Conservation (phyloP, 2,113 vertebrate species). For the Climacteris rufus region DNA sequence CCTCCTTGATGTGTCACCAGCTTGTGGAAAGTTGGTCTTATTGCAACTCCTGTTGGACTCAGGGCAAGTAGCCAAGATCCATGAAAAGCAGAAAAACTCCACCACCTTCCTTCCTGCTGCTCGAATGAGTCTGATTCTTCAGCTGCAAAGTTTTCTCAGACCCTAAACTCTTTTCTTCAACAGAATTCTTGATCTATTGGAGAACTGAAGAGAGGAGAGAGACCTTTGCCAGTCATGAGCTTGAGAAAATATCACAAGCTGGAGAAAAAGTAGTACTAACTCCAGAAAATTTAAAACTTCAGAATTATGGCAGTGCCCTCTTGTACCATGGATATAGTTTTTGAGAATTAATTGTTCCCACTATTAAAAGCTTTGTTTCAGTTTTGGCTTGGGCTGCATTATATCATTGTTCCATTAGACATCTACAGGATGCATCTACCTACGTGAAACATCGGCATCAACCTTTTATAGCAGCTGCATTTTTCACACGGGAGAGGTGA, state of each 20-base stretch:
- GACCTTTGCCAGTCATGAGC: not conserved
- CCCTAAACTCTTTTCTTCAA: not conserved
- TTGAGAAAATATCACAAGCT: not conserved
- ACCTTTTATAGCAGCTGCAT: not conserved
- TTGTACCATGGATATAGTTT: not conserved
- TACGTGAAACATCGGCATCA: not conserved
- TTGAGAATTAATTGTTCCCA: not conserved
- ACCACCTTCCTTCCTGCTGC: rapidly evolving
- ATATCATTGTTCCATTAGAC: not conserved
- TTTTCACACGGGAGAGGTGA: not conserved
- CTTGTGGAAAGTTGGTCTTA: not conserved
- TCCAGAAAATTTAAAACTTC: not conserved
- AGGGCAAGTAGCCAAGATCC: not conserved
- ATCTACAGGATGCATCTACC: not conserved
- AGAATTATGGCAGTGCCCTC: not conserved
- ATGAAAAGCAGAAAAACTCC: not conserved
- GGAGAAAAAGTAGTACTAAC: not conserved
- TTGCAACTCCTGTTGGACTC: not conserved
- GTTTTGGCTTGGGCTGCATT: not conserved
- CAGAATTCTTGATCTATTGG: not conserved
- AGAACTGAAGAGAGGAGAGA: not conserved
- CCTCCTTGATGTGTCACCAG: not conserved
- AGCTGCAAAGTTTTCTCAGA: not conserved
- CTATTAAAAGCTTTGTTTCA: not conserved
- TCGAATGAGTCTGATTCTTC: not conserved